Percentiles rank a stretch among this genome's conserved stretches.
These are phyloP conservation scores for Tenthredo amoena DNA, from an alignment of 2,888 invertebrate species.

Conservation along the genomic window DNA sequence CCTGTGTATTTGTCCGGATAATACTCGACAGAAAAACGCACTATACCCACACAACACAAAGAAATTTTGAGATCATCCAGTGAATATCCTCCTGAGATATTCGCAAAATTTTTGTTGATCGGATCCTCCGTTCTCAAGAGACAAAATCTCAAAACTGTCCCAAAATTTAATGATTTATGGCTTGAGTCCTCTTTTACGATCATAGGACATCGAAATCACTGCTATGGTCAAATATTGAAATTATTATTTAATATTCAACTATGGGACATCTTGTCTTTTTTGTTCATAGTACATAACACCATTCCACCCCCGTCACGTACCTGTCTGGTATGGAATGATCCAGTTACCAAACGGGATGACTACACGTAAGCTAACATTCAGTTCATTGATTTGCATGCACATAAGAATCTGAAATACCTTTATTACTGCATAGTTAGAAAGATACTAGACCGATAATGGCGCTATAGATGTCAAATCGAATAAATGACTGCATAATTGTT, in stretches of 20 bases:
- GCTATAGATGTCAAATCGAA: background rate
- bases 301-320: background rate
- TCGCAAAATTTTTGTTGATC: background rate
- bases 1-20: background rate
- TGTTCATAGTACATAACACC: background rate
- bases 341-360: background rate
- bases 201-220: background rate
- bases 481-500: background rate
- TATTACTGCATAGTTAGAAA: background rate
- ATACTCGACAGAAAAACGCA: background rate
- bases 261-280: background rate
- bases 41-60: background rate
- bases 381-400: background rate
- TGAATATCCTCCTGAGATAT: background rate
- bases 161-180: background rate
- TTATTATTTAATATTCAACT: background rate
- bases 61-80: background rate
- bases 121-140: background rate
- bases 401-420: background rate
- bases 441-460: background rate
- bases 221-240: background rate
- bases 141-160: background rate
- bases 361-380: background rate
- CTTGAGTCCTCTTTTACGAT: background rate
- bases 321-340: background rate